These are phyloP conservation scores for Ailuropoda melanoleuca DNA, from an alignment of 2,113 vertebrate species.

Conservation along the genomic window DNA sequence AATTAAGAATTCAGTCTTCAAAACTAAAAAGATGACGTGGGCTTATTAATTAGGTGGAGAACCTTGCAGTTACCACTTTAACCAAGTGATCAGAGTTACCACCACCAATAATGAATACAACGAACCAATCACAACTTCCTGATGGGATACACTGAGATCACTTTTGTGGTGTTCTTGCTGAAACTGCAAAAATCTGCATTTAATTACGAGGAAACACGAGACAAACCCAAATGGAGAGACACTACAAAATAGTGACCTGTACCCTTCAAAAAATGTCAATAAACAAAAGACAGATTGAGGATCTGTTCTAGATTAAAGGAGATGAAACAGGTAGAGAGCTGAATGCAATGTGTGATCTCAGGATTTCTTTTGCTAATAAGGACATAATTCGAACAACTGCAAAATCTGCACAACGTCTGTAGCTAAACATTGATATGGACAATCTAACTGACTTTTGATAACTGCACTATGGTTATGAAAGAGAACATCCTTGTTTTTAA, in stretches of 20 bases:
- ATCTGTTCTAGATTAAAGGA: not conserved
- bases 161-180: not conserved
- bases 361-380: not conserved
- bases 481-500: not conserved
- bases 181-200: not conserved
- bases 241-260: not conserved
- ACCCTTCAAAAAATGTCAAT: not conserved
- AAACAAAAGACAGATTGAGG: not conserved
- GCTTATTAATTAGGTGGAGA: not conserved
- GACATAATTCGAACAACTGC: not conserved
- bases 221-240: not conserved
- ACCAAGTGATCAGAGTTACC: constrained; percentile 22
- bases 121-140: not conserved
- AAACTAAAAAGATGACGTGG: not conserved
- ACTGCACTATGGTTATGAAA: not conserved
- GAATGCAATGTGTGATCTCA: not conserved
- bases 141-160: not conserved
- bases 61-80: not conserved
- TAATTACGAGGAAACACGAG: constrained; percentile 1
- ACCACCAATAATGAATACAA: not conserved
- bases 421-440: not conserved
- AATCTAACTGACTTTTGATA: not conserved
- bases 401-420: not conserved
- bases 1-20: constrained; percentile 32
- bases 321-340: not conserved